Percentiles rank a stretch among this genome's conserved stretches.
Conservation (phyloP, 1,140 invertebrate genomes). For the Neodiprion fabricii region DNA sequence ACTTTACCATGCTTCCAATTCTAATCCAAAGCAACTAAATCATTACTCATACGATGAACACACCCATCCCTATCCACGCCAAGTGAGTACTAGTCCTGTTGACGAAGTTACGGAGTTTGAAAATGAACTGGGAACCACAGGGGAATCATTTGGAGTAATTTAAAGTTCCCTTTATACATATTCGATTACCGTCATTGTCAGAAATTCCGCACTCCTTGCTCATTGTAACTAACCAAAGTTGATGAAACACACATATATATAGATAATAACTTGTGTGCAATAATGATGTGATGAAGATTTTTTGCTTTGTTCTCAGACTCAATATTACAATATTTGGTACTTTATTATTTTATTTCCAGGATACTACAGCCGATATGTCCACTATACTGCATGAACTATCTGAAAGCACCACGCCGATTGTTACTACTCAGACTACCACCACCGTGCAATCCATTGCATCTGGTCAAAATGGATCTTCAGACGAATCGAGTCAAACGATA, state of each 20-base stretch:
- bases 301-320: not conserved
- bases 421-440: no score
- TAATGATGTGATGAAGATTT: no score
- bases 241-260: constrained; percentile 20
- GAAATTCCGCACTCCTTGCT: no score
- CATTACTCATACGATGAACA: constrained; percentile 9
- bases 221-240: constrained; percentile 11
- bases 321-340: not conserved
- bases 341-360: constrained; percentile 25
- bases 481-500: constrained; percentile 18
- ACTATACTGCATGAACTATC: constrained; percentile 26
- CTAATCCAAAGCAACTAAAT: not conserved
- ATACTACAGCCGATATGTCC: constrained; percentile 34
- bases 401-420: no score
- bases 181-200: no score
- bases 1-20: not conserved
- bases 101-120: constrained; percentile 32
- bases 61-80: not conserved
- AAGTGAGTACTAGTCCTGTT: not conserved
- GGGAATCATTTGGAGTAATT: constrained; percentile 34
- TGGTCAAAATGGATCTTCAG: no score
- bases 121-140: constrained; percentile 36
- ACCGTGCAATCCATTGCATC: no score
- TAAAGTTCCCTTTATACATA: constrained; percentile 9
- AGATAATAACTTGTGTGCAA: not conserved